These are phyloP conservation scores for Danio jaintianensis DNA, from an alignment of 2,797 vertebrate genomes.

Conservation along the genomic window DNA sequence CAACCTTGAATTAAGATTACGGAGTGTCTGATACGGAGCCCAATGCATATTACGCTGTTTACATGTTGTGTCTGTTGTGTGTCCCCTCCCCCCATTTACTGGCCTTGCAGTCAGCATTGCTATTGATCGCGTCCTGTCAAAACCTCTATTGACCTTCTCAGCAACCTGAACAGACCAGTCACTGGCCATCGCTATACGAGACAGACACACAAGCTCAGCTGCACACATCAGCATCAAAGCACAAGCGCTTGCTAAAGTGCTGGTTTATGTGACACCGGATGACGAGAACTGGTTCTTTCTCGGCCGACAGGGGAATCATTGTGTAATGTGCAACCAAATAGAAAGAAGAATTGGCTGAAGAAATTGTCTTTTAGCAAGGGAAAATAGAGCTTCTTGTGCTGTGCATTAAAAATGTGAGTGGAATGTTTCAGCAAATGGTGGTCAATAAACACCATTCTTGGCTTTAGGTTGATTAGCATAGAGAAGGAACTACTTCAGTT, in stretches of 20 bases:
- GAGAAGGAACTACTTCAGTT: neutral
- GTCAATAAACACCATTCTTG: neutral
- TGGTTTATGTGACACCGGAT: neutral
- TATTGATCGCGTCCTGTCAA: constrained; percentile 55
- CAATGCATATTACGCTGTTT: constrained; percentile 23
- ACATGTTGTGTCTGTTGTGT: constrained; percentile 24
- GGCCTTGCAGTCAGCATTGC: constrained; percentile 44
- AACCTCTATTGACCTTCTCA: constrained; percentile 52
- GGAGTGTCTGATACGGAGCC: constrained; percentile 5
- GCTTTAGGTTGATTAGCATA: constrained; percentile 2
- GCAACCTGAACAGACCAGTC: constrained; percentile 38
- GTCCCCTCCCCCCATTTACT: constrained; percentile 41
- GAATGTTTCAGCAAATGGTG: constrained; percentile 7
- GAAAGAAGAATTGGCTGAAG: neutral
- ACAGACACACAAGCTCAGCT: constrained; percentile 19
- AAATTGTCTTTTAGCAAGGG: neutral
- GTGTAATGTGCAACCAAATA: constrained; percentile 15
- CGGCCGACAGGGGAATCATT: neutral
- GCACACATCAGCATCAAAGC: constrained; percentile 16
- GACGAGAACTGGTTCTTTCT: neutral
- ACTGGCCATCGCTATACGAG: constrained; percentile 19
- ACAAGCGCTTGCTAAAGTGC: neutral
- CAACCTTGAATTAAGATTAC: constrained; percentile 9
- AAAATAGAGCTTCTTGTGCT: neutral
- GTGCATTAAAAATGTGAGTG: neutral